Conservation (phyloP, 1,140 invertebrate genomes). For the Lordiphosa stackelbergi region DNA sequence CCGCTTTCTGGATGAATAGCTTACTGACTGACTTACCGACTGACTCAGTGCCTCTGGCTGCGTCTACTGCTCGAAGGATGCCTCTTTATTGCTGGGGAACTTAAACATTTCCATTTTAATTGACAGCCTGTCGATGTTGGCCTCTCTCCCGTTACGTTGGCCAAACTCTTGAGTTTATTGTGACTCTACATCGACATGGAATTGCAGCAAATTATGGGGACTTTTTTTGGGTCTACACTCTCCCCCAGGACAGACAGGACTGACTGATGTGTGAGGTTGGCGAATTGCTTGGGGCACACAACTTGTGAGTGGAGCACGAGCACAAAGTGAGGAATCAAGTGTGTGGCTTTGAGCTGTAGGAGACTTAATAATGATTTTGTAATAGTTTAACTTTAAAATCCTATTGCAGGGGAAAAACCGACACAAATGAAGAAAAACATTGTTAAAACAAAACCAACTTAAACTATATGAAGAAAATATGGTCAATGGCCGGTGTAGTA, state of each 20-base stretch:
- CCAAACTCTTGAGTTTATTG: conserved; percentile 45
- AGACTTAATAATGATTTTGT: neutral
- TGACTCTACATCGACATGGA: conserved; percentile 44
- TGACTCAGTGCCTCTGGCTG: conserved; percentile 17
- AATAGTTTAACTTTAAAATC: too few species aligned
- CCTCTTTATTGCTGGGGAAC: conserved; percentile 58
- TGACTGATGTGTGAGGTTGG: too few species aligned
- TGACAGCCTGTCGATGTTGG: conserved; percentile 62
- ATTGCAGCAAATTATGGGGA: conserved; percentile 51
- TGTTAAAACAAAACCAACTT: too few species aligned
- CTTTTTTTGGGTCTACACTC: too few species aligned
- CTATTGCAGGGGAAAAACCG: too few species aligned
- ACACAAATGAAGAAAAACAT: too few species aligned
- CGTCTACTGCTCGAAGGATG: conserved; percentile 4
- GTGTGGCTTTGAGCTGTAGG: neutral
- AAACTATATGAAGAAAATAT: too few species aligned
- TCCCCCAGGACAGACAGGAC: too few species aligned
- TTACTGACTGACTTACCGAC: conserved; percentile 32
- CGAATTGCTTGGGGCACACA: too few species aligned
- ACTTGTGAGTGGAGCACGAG: neutral
- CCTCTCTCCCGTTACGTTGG: conserved; percentile 15
- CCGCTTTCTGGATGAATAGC: conserved; percentile 31
- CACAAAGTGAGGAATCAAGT: neutral
- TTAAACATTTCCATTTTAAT: conserved; percentile 75
- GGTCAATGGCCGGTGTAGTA: too few species aligned